phyloP scores from a whole-genome alignment of 2,797 vertebrate genomes.

The Macropus fuliginosus region DNA sequence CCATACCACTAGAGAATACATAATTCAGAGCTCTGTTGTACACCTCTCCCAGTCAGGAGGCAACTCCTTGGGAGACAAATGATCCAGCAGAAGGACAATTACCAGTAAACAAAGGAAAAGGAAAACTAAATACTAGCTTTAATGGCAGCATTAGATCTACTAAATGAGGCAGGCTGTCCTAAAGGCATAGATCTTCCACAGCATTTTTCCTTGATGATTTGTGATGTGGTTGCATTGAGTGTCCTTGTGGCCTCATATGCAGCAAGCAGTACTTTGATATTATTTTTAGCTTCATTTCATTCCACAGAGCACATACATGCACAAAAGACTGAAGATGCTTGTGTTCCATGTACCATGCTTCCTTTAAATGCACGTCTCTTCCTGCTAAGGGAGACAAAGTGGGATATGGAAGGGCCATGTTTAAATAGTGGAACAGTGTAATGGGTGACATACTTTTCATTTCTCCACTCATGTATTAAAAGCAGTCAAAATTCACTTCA shows the following conservation, averaged over 20 bases:
- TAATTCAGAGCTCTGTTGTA: constrained; percentile 57
- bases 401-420: constrained; percentile 6
- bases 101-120: constrained; percentile 74
- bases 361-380: constrained; percentile 35
- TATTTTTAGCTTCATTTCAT: constrained; percentile 65
- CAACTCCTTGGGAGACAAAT: constrained; percentile 68
- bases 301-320: constrained; percentile 57
- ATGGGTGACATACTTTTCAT: constrained; percentile 4
- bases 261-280: constrained; percentile 69
- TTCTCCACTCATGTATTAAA: not conserved
- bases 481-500: not conserved
- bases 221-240: constrained; percentile 68
- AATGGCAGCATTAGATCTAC: constrained; percentile 65
- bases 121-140: constrained; percentile 65
- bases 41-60: constrained; percentile 60
- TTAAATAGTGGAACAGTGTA: constrained; percentile 21
- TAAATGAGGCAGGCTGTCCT: constrained; percentile 65
- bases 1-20: constrained; percentile 57
- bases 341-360: constrained; percentile 26
- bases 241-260: constrained; percentile 74
- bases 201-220: constrained; percentile 74
- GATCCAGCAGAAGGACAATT: constrained; percentile 70
- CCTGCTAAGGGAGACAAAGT: constrained; percentile 25
- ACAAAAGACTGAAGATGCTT: constrained; percentile 46
- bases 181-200: constrained; percentile 68